These are phyloP conservation scores for Schizothorax lantsangensis DNA, from an alignment of 2,797 vertebrate genomes.

Conservation along the genomic window DNA sequence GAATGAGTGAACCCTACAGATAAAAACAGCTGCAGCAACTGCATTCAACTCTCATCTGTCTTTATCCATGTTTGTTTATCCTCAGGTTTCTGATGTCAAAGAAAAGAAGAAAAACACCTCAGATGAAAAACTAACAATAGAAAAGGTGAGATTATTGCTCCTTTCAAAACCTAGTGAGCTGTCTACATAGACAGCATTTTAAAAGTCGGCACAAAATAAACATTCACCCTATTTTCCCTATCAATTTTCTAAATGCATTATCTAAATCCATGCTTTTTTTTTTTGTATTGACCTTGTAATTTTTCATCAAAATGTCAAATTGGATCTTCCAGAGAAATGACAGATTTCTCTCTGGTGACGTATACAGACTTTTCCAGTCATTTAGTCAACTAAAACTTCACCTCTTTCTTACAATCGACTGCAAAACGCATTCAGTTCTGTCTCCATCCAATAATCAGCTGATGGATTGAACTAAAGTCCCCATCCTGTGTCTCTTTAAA, in stretches of 20 bases:
- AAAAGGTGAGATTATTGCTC: slow-evolving; percentile 83
- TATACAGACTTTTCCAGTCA: neutral
- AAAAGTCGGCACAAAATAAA: neutral
- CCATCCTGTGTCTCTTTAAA: neutral
- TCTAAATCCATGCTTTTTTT: neutral
- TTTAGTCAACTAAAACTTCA: neutral
- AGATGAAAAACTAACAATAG: slow-evolving; percentile 81
- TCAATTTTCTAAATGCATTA: neutral
- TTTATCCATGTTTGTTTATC: slow-evolving; percentile 34
- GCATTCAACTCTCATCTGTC: slow-evolving; percentile 28
- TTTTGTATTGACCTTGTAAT: neutral
- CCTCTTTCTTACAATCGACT: neutral
- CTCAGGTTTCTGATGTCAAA: slow-evolving; percentile 58
- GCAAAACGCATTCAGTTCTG: neutral
- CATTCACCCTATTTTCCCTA: neutral
- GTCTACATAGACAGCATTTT: neutral
- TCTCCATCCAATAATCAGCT: too few species aligned
- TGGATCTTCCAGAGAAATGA: neutral
- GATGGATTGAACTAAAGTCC: neutral
- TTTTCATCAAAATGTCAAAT: neutral
- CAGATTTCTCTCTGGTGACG: neutral
- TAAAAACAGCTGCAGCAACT: neutral
- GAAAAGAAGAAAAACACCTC: slow-evolving; percentile 64
- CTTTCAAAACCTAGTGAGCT: neutral
- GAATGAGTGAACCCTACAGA: neutral